phyloP scores from a whole-genome alignment of 2,888 invertebrate genomes.

The Nemotelus pantherinus region DNA sequence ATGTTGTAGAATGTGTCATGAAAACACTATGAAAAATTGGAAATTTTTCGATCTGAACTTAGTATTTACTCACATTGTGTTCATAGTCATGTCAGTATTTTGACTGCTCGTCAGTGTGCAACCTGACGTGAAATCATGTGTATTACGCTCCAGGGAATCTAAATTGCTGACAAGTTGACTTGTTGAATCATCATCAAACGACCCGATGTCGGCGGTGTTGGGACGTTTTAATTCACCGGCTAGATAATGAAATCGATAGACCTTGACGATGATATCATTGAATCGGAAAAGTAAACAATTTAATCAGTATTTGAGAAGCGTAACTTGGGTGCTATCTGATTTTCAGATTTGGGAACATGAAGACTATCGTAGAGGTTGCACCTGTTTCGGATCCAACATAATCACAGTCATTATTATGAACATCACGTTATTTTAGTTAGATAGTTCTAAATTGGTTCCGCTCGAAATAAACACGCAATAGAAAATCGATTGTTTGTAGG shows the following conservation, averaged over 20 bases:
- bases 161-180: background rate
- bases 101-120: too few species aligned
- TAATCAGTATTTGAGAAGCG: background rate
- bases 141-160: constrained; percentile 17
- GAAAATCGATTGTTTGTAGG: background rate
- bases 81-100: too few species aligned
- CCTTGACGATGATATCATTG: constrained; percentile 11
- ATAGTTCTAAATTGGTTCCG: background rate
- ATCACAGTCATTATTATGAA: background rate
- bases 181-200: constrained; percentile 1
- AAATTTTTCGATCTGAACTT: too few species aligned
- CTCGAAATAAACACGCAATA: background rate
- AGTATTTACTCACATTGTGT: too few species aligned
- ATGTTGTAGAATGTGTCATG: too few species aligned
- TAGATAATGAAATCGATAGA: background rate
- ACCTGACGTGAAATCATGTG: background rate
- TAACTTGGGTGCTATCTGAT: background rate
- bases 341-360: background rate
- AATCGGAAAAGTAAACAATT: background rate
- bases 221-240: background rate
- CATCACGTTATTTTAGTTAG: background rate
- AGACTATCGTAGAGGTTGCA: background rate
- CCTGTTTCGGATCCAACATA: background rate
- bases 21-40: too few species aligned
- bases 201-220: too few species aligned